Base-by-base conservation (phyloP, 2,797 vertebrate genomes). In the Acridotheres tristis region DNA sequence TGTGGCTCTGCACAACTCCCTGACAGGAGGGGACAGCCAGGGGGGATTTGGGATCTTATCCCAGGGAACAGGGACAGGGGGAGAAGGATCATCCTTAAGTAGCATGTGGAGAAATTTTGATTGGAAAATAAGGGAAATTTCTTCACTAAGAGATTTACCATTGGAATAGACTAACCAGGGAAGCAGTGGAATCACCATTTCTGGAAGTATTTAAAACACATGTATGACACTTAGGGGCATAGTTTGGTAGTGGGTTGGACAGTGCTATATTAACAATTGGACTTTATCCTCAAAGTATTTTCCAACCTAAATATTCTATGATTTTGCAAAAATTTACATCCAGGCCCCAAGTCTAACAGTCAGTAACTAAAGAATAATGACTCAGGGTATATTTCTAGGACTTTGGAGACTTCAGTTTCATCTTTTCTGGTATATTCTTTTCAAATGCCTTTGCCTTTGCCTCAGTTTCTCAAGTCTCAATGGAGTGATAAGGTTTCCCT, bases 21-120 rank as follows among this genome's bases (percentile, higher is more conserved):
- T 45, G 18, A 17, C 5, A 47, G 13, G 30, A 66, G 8, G 3
- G 3, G 4, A 1, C 20, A 68, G 15, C 3, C 1, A 7, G 5
- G 7, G 7, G 4, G 3, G 3, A 1, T 42, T 42, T 1, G 0
- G 10, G 7, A 10, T 63, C 11, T 57, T 23, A 9, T 57, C 8
- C 38, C 20, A 32, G 32, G 10, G 27, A 53, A 54, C 7, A 66
- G 11, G 21, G 13, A 30, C 4, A 32, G 9, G 11, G 63, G 1
- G 25, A 34, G 9, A 26, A 12, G 13, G 10, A 68, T 51, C 1
- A 1, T 16, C 3, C 8, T 22, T 7, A 51, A 17, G 4, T 7
- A 16, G 7, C 7, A 40, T 3, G 7, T 8, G 18, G 5, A 30
- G 29, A 63, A 23, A 13, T 75, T 57, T 42, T 27, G 8, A 25